Conservation (phyloP, 2,888 invertebrate species). For the Ophion costatus region DNA sequence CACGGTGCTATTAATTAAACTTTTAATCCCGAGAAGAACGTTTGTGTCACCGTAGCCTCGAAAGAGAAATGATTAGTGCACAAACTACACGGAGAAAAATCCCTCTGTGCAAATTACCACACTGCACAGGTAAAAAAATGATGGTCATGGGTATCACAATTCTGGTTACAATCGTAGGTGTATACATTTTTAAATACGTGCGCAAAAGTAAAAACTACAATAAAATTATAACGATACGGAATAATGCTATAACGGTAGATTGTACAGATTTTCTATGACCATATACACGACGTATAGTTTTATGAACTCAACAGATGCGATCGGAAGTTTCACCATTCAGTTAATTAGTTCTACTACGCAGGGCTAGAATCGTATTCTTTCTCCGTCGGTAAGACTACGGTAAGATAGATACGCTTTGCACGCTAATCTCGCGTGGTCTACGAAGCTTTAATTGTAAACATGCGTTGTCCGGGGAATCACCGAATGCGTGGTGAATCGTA, state of each 20-base stretch:
- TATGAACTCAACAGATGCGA: slow-evolving; percentile 18
- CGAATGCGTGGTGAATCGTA: slow-evolving; percentile 7
- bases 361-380: slow-evolving; percentile 15
- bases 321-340: slow-evolving; percentile 20
- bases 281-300: slow-evolving; percentile 21
- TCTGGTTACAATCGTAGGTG: slow-evolving; percentile 17
- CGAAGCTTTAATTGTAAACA: slow-evolving; percentile 23
- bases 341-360: slow-evolving; percentile 11
- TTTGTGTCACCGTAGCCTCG: background rate
- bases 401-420: slow-evolving; percentile 11
- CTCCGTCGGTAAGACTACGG: slow-evolving; percentile 26
- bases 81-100: slow-evolving; percentile 25
- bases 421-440: slow-evolving; percentile 15
- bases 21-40: background rate
- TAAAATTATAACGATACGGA: background rate
- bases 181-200: slow-evolving; percentile 17
- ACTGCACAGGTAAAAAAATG: slow-evolving; percentile 13
- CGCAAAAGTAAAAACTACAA: slow-evolving; percentile 19
- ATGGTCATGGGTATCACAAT: slow-evolving; percentile 16
- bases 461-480: slow-evolving; percentile 21
- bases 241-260: slow-evolving; percentile 11
- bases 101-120: slow-evolving; percentile 25
- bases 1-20: background rate
- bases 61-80: slow-evolving; percentile 26
- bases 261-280: slow-evolving; percentile 6